Evolutionary conservation across 1,140 invertebrate species (phyloP), one percentile per base, ranked within the genome.

Genomic region (Bradysia coprophila): DNA sequence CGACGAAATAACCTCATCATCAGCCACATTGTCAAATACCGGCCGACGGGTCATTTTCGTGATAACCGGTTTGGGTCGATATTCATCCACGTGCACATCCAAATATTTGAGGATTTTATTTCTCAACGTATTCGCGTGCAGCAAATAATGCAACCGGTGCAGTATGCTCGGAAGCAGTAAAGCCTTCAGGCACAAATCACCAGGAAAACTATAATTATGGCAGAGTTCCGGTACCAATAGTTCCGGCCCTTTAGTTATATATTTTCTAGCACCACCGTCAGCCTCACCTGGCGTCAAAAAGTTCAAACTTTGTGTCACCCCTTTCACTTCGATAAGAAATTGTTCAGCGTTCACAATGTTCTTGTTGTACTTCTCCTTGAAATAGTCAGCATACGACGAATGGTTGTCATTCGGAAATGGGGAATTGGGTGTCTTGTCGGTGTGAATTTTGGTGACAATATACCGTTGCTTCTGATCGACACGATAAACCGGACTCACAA

Each of bases 151-250:
- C 1, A 61, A 9, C 1, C 58, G 54, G 49, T 93, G 84, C 4
- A 98, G 53, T 49, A 96, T 77, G 15, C 85, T 81, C 1, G 95
- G 95, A 20, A 98, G 57, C 21, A 81, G 73, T 0, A 81, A 78
- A 1, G 86, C 78, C 64, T 97, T 91, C 9, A 89, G 66, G 91
- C 92, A 98, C 21, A 96, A 69, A 6, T 78, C 69, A 2, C 85
- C 78, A 1, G 89, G 81, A 57, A 91, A 92, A 2, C 77, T 74
- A 55, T 89, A 82, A 46, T 79, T 78, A 20, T 74, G 69, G 58
- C 91, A 92, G 23, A 97, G 66, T 62, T 98, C 94, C 0, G 93
- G 91, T 31, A 98, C 73, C 10, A 97, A 68, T 49, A 63, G 45
- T 46, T 65, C 62, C 0, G 45, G 36, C 41, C 56, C 36, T 4